Evolutionary conservation across 37 sponge, comb jelly and placozoan genomes (phyloP), one percentile per base, ranked within the genome.

Genomic region (Hexactinellida sp.): DNA sequence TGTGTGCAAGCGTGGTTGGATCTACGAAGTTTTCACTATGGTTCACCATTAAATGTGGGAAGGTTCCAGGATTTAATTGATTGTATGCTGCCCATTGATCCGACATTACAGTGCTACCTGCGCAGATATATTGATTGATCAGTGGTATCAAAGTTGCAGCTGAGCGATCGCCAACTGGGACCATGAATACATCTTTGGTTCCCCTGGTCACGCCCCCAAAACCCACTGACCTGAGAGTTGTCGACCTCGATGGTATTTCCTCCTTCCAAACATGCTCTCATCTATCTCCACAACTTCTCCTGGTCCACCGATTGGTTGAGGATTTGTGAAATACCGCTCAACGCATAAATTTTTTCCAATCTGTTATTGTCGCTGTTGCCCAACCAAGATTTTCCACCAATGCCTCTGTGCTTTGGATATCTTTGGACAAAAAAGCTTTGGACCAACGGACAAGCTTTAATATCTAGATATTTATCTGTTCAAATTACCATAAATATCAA

Each of bases 131-230:
- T n/a, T 63, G 28, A 3, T 63, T 23, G 25, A 32, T 63, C 3
- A 63, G 3, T 23, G 76, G 76, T 21, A 63, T 63, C 30, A 63
- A 63, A 21, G 76, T 63, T 3, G 76, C 3, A 25, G 76, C 76
- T 25, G 76, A 63, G 25, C 76, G 25, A 63, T 63, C 76, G 3
- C 13, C 76, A 25, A 63, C 76, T 63, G 30, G 3, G 30, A 63
- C 76, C 76, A 28, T 63, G 76, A 63, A 63, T 21, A 63, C 76
- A 32, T 63, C 76, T n/a, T 63, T 63, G 76, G 76, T 63, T 21
- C 5, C 76, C 34, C 76, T 63, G 34, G 3, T 23, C 3, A 63
- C 13, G 19, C 76, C 76, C 3, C 76, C 76, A 63, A 63, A 63
- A 63, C 76, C 76, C 76, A 63, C 34, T 63, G 3, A 21, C 76